Evolutionary conservation across 35 echinoderm and acorn worm genomes (phyloP).

Genomic region (Ophioderma brevispina): DNA sequence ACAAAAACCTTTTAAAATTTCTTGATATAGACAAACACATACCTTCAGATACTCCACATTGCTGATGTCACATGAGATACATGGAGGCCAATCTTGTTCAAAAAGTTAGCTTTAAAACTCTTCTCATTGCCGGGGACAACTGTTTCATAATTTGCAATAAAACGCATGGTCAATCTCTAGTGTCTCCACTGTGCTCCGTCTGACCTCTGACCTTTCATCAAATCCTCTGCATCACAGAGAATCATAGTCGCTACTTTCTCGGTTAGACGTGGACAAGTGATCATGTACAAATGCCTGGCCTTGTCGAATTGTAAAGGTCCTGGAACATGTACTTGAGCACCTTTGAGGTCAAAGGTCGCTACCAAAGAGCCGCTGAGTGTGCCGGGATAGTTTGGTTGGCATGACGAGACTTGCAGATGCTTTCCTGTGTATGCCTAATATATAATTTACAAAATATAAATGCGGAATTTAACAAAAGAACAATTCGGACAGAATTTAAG

Average conservation of each 20-base stretch:
- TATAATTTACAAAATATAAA: too few species aligned
- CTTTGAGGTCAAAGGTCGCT: constrained; percentile 62
- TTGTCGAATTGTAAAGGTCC: constrained; percentile 50
- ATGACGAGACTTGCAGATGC: constrained; percentile 43
- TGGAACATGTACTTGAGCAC: constrained; percentile 47
- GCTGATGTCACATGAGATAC: too few species aligned
- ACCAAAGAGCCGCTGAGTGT: constrained; percentile 47
- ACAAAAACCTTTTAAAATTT: too few species aligned
- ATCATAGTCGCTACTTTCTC: constrained; percentile 55
- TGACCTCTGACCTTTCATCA: constrained; percentile 41
- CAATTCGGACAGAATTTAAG: not conserved
- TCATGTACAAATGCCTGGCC: constrained; percentile 64
- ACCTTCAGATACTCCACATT: too few species aligned
- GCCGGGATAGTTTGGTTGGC: constrained; percentile 78
- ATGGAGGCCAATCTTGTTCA: too few species aligned
- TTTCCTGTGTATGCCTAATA: too few species aligned
- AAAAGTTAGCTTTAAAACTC: constrained; percentile 51
- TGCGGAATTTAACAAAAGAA: not conserved
- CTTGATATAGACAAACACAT: too few species aligned
- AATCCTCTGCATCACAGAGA: constrained; percentile 31
- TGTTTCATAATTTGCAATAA: constrained; percentile 61
- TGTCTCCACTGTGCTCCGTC: constrained; percentile 33
- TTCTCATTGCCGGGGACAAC: constrained; percentile 66
- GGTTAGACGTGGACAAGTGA: constrained; percentile 29
- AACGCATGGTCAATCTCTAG: constrained; percentile 51